Conservation (phyloP, 2,113 vertebrate species). For the Nibea albiflora region DNA sequence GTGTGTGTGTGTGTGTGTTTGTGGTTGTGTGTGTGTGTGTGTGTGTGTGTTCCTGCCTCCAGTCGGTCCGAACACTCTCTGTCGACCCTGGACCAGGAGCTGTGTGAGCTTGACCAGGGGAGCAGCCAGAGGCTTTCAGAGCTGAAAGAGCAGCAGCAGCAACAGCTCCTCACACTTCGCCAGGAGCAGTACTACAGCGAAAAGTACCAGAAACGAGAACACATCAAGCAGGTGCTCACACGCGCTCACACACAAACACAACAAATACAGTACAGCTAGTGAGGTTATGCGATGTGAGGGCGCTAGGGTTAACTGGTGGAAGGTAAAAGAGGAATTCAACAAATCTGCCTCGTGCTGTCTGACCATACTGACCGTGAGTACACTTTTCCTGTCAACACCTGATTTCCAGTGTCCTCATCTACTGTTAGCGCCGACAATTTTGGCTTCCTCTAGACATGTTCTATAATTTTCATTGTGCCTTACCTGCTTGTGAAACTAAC, state of each 20-base stretch:
- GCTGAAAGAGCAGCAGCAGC: slow-evolving; percentile 94
- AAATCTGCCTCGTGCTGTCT: background rate
- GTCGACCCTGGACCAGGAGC: slow-evolving; percentile 90
- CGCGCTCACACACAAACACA: background rate
- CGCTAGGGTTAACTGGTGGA: no score
- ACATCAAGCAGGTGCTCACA: slow-evolving; percentile 91
- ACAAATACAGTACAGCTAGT: no score
- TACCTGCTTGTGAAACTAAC: no score
- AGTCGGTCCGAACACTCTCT: slow-evolving; percentile 90
- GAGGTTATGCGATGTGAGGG: background rate
- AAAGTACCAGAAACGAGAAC: slow-evolving; percentile 97
- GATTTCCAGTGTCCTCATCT: background rate
- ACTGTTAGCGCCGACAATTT: background rate
- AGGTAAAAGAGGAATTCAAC: no score
- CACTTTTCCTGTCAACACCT: background rate
- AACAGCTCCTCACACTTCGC: slow-evolving; percentile 93
- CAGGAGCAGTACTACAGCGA: slow-evolving; percentile 99
- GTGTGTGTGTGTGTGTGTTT: slow-evolving; percentile 39
- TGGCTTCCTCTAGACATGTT: no score
- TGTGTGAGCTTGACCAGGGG: slow-evolving; percentile 90
- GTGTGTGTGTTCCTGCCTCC: slow-evolving; percentile 63
- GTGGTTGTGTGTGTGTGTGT: slow-evolving; percentile 35
- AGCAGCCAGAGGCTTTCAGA: slow-evolving; percentile 89
- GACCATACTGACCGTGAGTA: background rate
- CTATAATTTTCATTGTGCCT: no score